Percentiles rank a stretch among this genome's conserved stretches.
Conservation (phyloP, 2,113 vertebrate species). For the Ptilonorhynchus violaceus region DNA sequence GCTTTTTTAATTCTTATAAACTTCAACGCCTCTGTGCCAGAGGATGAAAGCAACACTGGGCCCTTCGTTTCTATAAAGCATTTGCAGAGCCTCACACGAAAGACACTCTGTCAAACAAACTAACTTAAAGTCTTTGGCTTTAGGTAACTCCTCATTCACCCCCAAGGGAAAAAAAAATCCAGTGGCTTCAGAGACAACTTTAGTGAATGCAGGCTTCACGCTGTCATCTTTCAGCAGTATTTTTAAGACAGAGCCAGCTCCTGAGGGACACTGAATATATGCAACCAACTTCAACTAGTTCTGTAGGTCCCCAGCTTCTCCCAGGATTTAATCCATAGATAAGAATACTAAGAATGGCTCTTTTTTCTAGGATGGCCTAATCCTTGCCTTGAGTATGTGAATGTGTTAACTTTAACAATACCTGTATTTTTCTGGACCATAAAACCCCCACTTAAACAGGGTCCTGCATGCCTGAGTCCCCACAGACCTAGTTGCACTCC, state of each 20-base stretch:
- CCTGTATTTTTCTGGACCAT: not conserved
- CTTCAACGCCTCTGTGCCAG: not conserved
- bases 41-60: not conserved
- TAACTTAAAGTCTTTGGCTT: not conserved
- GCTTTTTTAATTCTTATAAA: not conserved
- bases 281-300: not conserved
- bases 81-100: not conserved
- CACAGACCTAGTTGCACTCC: not conserved
- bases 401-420: not conserved
- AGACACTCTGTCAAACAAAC: not conserved
- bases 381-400: not conserved
- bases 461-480: not conserved
- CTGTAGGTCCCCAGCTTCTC: not conserved
- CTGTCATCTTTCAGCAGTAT: not conserved
- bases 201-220: not conserved
- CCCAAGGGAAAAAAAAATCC: not conserved
- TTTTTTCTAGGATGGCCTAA: not conserved
- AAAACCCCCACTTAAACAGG: not conserved
- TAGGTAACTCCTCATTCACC: not conserved
- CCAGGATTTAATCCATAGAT: not conserved
- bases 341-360: not conserved
- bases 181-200: not conserved
- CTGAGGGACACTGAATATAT: not conserved
- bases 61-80: not conserved
- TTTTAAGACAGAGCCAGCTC: not conserved